These are phyloP conservation scores for Sphaerophoria taeniata DNA, from an alignment of 2,888 invertebrate species.

Conservation along the genomic window DNA sequence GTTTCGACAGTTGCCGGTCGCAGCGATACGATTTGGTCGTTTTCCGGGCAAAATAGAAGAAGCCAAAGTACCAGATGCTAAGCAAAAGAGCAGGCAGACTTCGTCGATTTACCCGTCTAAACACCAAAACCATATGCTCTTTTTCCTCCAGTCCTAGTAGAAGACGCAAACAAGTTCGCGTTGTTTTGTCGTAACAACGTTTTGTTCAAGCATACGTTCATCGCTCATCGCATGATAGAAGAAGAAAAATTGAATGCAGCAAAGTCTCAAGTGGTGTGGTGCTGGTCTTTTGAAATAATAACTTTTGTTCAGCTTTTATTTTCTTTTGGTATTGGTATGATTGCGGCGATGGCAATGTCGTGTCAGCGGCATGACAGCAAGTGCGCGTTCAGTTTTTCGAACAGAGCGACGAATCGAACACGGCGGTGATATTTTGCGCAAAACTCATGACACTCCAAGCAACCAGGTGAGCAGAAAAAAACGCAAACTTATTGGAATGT, in stretches of 20 bases:
- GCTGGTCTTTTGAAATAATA: neutral
- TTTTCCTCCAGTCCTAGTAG: slow-evolving; percentile 66
- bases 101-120: slow-evolving; percentile 8
- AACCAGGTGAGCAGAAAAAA: slow-evolving; percentile 79
- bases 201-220: slow-evolving; percentile 40
- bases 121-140: slow-evolving; percentile 23
- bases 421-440: slow-evolving; percentile 80
- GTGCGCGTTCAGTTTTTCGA: slow-evolving; percentile 61
- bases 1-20: slow-evolving; percentile 14
- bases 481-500: slow-evolving; percentile 72
- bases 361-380: slow-evolving; percentile 51
- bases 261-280: neutral
- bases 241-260: slow-evolving; percentile 47
- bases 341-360: too few relatives aligned
- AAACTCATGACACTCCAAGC: slow-evolving; percentile 82
- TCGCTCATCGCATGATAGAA: slow-evolving; percentile 30
- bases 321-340: too few relatives aligned
- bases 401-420: slow-evolving; percentile 73
- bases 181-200: slow-evolving; percentile 66
- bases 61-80: slow-evolving; percentile 31
- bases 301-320: neutral
- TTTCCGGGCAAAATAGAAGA: slow-evolving; percentile 46
- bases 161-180: slow-evolving; percentile 73
- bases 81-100: slow-evolving; percentile 27
- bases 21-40: slow-evolving; percentile 27